Conservation (phyloP, 2,113 vertebrate genomes). For the Indri indri region DNA sequence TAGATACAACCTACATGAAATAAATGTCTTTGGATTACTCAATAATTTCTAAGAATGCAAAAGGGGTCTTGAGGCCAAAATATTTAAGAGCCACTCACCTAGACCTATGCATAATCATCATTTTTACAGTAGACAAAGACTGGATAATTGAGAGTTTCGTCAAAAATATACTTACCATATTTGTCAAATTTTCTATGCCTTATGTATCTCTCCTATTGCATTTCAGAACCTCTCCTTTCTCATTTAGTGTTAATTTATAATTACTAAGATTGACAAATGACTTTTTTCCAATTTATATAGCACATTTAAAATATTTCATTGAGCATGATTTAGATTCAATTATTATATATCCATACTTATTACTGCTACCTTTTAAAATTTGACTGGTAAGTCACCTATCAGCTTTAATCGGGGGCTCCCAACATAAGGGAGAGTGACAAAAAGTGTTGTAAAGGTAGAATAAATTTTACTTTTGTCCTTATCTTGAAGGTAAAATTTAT, state of each 20-base stretch:
- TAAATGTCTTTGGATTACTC: not conserved
- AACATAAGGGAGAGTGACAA: not conserved
- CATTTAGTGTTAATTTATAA: slow-evolving; percentile 18
- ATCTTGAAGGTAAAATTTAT: not conserved
- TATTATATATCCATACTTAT: not conserved
- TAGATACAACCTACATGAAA: not conserved
- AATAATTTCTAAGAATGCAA: not conserved
- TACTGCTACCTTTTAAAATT: not conserved
- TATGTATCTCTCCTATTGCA: not conserved
- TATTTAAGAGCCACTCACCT: not conserved
- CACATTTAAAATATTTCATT: not conserved
- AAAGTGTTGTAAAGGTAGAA: not conserved
- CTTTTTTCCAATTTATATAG: not conserved
- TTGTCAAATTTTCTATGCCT: not conserved
- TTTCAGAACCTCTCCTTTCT: not conserved
- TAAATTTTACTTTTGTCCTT: not conserved
- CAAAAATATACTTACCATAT: not conserved
- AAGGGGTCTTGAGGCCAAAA: not conserved
- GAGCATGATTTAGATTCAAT: not conserved
- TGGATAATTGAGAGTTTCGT: not conserved
- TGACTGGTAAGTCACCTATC: not conserved
- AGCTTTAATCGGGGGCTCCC: not conserved
- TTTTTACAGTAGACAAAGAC: not conserved
- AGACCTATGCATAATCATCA: not conserved
- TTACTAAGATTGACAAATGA: not conserved